These are phyloP conservation scores for Allochrocebus solatus DNA, from an alignment of 2,797 vertebrate genomes.

Conservation along the genomic window DNA sequence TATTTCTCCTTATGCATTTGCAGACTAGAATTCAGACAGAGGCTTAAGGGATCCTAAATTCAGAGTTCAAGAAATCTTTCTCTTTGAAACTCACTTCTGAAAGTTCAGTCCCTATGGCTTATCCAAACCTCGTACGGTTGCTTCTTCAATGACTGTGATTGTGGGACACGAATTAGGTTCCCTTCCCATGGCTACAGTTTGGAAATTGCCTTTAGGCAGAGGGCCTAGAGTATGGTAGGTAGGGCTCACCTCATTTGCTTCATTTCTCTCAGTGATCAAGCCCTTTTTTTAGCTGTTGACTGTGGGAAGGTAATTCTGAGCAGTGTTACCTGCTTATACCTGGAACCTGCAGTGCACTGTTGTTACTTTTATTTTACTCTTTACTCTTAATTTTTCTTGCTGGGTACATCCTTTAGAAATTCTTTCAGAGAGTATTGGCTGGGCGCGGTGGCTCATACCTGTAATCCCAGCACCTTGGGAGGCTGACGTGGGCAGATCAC, in stretches of 20 bases:
- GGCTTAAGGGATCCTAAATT: not conserved
- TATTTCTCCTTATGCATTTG: not conserved
- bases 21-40: not conserved
- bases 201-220: not conserved
- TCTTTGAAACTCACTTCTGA: not conserved
- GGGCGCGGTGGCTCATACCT: no score
- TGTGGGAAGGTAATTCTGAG: not conserved
- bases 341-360: not conserved
- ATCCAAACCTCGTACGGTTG: not conserved
- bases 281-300: not conserved
- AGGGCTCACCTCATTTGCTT: not conserved
- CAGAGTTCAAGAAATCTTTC: not conserved
- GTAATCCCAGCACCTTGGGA: no score
- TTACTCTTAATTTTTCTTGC: not conserved
- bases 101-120: not conserved
- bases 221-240: not conserved
- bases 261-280: not conserved
- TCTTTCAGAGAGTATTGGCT: not conserved
- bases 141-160: not conserved
- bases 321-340: not conserved
- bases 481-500: no score
- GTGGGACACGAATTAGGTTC: not conserved
- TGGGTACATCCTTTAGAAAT: not conserved
- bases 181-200: not conserved
- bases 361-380: not conserved